Base-by-base conservation (phyloP, 2,888 invertebrate genomes). In the Stegophylla sp. region DNA sequence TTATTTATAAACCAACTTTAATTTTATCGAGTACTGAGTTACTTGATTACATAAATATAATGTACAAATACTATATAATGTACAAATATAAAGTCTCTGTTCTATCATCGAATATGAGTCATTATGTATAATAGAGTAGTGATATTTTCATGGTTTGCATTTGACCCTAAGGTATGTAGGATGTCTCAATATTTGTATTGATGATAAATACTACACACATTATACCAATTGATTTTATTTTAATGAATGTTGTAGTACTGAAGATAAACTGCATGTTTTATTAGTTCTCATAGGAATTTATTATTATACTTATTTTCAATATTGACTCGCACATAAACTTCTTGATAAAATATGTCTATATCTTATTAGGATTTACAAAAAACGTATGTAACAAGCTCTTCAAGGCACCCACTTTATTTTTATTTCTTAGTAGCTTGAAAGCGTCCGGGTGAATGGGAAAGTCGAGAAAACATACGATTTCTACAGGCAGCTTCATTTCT, bases 381-480 rank as follows among this genome's bases (percentile, higher is more conserved):
- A 5, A 12, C n/a, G 28, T 28, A 34, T 34, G 34, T 34, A 34
- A 43, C 20, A 77, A 77, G 66, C 45, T 77, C 26, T 67, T 66
- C 41, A 45, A 45, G 59, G 59, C 67, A 67, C 77, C 77, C 77
- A 77, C 77, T 1, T 69, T 56, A 69, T 69, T 56, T 59, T 75
- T 53, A n/a, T n/a, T n/a, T n/a, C n/a, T n/a, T n/a, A 67, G 56
- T 56, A 45, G 20, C 48, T 28, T 79, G 61, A 79, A 71, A 79
- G 73, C 59, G 73, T 79, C 66, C 26, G 64, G 56, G 66, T 56
- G 63, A 66, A 64, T 82, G 77, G 76, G 82, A 74, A 82, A 82
- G 81, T 81, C 72, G 61, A 72, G 73, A 73, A 73, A 82, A 82
- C 82, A 69, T 77, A 73, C 71, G 79, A 83, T 82, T 71, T 77